Base-by-base conservation (phyloP, 1,140 invertebrate species). In the Telenomus remus region DNA sequence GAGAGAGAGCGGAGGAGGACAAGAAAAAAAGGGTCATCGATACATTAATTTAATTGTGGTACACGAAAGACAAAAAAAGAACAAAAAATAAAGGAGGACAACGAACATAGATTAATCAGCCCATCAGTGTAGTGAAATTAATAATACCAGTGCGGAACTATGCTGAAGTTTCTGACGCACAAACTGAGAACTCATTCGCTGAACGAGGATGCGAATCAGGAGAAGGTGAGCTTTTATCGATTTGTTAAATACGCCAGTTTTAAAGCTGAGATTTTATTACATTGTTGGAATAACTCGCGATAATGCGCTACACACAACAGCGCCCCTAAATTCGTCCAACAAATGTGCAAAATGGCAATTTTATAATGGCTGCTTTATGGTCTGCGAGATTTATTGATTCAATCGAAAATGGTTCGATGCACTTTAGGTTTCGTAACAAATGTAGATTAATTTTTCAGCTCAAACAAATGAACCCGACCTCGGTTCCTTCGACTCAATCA, bases 151-250 rank as follows among this genome's bases (percentile, higher is more conserved):
- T 71, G 75, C 75, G 66, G 81, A 90, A 91, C 90, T 89, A 94
- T 94, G 92, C 92, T 94, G 89, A 94, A 93, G 89, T 93, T 93
- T 89, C 89, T 94, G 84, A 93, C 93, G 83, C 92, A 93, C 87
- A 94, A 94, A 90, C 89, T 94, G 84, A 91, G 91, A 87, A 93
- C 92, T 84, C 93, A 94, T 89, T 93, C 92, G 84, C 91, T 94
- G 87, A 93, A 93, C 91, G 93, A 94, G 89, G 92, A 93, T 81
- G 89, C 90, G 87, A 90, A 91, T 88, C 89, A 91, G 82, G 90
- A 90, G 81, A 92, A 91, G 90, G 90, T 90, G 85, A 84, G 88
- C 86, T 82, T 86, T 77, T 69, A 53, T 74, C 35, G 49, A 63
- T 59, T 65, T 54, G 44, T 57, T 66, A 50, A n/a, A 61, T 65